Conservation (phyloP, 92 coral and sea anemone genomes). For the Phymanthus crucifer region DNA sequence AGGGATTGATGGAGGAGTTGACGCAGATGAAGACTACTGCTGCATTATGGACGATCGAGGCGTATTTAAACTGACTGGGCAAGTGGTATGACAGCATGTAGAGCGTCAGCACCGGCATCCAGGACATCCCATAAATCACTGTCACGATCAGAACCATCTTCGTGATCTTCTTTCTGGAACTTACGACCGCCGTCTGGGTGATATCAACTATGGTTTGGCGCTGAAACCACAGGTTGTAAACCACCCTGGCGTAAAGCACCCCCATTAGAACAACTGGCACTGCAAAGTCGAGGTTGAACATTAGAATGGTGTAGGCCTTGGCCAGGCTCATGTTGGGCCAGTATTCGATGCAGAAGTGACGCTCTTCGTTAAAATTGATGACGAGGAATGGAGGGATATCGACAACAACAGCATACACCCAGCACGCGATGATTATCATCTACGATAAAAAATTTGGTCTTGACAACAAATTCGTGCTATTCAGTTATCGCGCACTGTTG, state of each 20-base stretch:
- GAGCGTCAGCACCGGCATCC: conserved; percentile 47
- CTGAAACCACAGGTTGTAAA: conserved; percentile 36
- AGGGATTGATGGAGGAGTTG: conserved; percentile 37
- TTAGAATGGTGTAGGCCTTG: conserved; percentile 32
- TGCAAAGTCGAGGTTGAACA: conserved; percentile 43
- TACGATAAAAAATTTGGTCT: not conserved
- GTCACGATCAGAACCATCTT: conserved; percentile 46
- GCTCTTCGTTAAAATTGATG: conserved; percentile 33
- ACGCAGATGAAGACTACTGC: conserved; percentile 43
- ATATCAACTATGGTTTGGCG: conserved; percentile 1
- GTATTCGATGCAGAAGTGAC: conserved; percentile 46
- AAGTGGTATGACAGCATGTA: conserved; percentile 43
- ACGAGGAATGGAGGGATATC: conserved; percentile 53
- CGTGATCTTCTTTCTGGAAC: conserved; percentile 40
- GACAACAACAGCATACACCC: conserved; percentile 37
- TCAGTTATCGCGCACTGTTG: too few species aligned
- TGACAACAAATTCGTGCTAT: not conserved
- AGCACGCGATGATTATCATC: conserved; percentile 36
- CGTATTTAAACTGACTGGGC: conserved; percentile 40
- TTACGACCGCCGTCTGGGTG: conserved; percentile 27
- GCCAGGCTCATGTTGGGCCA: conserved; percentile 38
- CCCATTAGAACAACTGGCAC: conserved; percentile 37
- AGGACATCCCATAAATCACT: conserved; percentile 41
- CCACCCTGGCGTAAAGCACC: conserved; percentile 31
- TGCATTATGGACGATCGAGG: conserved; percentile 39